Conservation (phyloP, 1,140 invertebrate genomes). For the Dolichoris vasculosae region DNA sequence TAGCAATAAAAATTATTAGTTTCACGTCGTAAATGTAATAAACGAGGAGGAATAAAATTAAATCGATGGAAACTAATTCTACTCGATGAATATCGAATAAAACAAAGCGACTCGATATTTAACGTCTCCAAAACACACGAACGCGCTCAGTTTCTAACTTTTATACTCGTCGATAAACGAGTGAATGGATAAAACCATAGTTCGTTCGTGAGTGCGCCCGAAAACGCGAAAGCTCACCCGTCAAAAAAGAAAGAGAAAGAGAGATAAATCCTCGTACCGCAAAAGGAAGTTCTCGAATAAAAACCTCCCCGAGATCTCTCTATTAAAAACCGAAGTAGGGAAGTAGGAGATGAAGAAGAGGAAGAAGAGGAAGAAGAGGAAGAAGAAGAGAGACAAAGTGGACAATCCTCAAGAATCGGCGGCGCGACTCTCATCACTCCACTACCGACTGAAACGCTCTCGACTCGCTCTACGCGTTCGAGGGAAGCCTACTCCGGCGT, state of each 20-base stretch:
- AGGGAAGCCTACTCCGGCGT: slow-evolving; percentile 52
- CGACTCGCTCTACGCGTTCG: slow-evolving; percentile 21
- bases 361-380: not conserved
- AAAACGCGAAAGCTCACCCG: too few relatives aligned
- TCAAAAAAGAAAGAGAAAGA: too few relatives aligned
- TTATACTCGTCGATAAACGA: too few relatives aligned
- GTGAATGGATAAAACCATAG: not conserved
- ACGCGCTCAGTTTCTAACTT: not conserved
- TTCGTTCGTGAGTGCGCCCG: too few relatives aligned
- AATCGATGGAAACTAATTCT: not conserved
- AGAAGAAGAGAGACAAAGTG: not conserved
- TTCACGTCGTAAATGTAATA: too few relatives aligned
- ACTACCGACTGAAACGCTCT: slow-evolving; percentile 34
- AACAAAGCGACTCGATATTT: not conserved
- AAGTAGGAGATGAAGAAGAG: not conserved
- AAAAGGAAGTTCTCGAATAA: too few relatives aligned
- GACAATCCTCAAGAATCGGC: not conserved
- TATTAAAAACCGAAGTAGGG: too few relatives aligned
- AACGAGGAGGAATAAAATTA: too few relatives aligned
- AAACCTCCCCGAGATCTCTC: too few relatives aligned
- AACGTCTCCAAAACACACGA: too few relatives aligned
- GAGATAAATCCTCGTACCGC: too few relatives aligned
- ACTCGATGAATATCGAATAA: not conserved
- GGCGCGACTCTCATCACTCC: not conserved
- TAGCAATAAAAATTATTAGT: too few relatives aligned